Base-by-base conservation (phyloP, 1,140 invertebrate species). In the Scaptomyza montana region DNA sequence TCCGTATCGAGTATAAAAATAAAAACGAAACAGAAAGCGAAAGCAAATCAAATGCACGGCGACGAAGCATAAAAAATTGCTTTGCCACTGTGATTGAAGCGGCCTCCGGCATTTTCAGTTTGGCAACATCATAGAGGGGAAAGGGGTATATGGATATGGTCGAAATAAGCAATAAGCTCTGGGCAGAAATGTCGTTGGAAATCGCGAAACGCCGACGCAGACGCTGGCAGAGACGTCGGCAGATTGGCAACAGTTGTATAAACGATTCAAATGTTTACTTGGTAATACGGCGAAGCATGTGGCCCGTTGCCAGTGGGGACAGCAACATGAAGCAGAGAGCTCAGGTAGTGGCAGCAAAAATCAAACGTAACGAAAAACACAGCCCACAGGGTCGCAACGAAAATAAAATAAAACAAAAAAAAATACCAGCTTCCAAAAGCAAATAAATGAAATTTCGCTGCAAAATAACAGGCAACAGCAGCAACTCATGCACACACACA, bases 191-290 rank as follows among this genome's bases (percentile, higher is more conserved):
- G 67, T 81, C 78, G 80, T 76, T 78, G 82, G 71, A 67, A 87
- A 73, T 65, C 72, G 33, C 33, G 33, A 57, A 36, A 43, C 25
- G 43, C 19, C 9, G 33, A 5, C 25, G 25, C 10, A 19, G 55
- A 67, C 13, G 46, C 46, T 43, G 21, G 25, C 54, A 47, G 21
- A 28, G 56, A 59, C 57, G 64, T 30, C 46, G 25, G 64, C 55
- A 78, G 80, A 86, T 86, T 86, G 81, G 75, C 81, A 87, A 87
- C 81, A 86, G 82, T 86, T 86, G 81, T 78, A 86, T 76, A 86
- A 86, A 86, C 78, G 81, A 78, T 78, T 78, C 64, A 67, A 55
- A 87, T 86, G 82, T 87, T 86, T 86, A 68, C 78, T 78, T 73
- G 78, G 72, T 78, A 76, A 87, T 78, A 76, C 55, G 71, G 71